phyloP scores from a whole-genome alignment of 2,888 invertebrate species.

The Metopia argyrocephala region DNA sequence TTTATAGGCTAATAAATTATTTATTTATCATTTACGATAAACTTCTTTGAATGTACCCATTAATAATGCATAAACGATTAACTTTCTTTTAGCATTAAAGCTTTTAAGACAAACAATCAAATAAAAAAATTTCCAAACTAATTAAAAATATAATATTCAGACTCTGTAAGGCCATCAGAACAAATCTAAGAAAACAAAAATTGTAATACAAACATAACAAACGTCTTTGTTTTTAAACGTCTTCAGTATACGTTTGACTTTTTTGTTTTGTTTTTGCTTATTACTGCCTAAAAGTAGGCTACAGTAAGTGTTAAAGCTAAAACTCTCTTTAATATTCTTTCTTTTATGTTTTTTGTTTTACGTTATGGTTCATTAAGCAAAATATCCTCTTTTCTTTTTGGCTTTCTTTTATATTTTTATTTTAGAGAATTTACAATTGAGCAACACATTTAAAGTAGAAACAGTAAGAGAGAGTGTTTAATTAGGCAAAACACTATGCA shows the following conservation, averaged over 20 bases:
- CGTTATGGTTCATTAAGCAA: conserved; percentile 13
- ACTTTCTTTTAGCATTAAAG: too few relatives aligned
- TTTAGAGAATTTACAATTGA: conserved; percentile 16
- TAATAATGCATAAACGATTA: conserved; percentile 29
- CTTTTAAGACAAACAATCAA: too few relatives aligned
- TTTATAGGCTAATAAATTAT: conserved; percentile 28
- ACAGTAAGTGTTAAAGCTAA: conserved; percentile 2
- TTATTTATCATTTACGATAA: not conserved
- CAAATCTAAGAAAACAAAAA: not conserved
- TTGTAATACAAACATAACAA: not conserved
- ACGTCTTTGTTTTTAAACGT: too few relatives aligned
- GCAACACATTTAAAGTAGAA: not conserved
- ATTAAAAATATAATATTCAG: too few relatives aligned
- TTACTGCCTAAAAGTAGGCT: not conserved
- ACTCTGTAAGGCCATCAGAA: too few relatives aligned
- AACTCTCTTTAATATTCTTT: not conserved
- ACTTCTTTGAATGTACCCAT: not conserved
- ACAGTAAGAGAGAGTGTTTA: conserved; percentile 38
- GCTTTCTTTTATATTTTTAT: conserved; percentile 2
- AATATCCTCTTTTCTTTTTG: too few relatives aligned
- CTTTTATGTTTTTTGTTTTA: not conserved
- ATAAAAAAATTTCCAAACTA: too few relatives aligned
- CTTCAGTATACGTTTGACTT: too few relatives aligned
- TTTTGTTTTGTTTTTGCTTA: too few relatives aligned
- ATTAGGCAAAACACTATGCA: conserved; percentile 58